These are phyloP conservation scores for Chironex yamaguchii DNA, from an alignment of 30 jellyfish, hydroid and myxozoan genomes.

Conservation along the genomic window DNA sequence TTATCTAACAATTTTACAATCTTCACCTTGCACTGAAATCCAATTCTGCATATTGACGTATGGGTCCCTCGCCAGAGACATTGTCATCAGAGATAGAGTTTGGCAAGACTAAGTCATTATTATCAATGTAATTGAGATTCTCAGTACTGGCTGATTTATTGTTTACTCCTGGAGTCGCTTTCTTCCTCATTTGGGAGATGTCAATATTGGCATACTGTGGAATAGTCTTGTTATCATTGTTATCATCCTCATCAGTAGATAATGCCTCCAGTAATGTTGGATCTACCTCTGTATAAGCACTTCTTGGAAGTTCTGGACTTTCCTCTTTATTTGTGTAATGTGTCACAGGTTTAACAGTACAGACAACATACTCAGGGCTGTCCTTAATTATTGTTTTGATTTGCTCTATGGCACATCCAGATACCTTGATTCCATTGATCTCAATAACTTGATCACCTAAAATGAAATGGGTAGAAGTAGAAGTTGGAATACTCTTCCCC, in stretches of 20 bases:
- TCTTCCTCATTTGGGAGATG: background rate
- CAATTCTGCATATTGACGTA: conserved; percentile 80
- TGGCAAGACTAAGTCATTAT: conserved; percentile 23
- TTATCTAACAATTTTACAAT: no score
- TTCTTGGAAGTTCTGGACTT: conserved; percentile 73
- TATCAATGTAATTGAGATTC: background rate
- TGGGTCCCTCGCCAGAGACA: conserved; percentile 35
- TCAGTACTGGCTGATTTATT: background rate
- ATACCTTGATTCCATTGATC: conserved; percentile 77
- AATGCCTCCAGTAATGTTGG: conserved; percentile 59
- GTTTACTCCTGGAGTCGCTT: background rate
- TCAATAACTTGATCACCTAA: conserved; percentile 90
- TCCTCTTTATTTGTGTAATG: conserved; percentile 81
- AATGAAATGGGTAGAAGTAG: background rate
- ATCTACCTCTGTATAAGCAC: conserved; percentile 89
- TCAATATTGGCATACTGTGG: conserved; percentile 45
- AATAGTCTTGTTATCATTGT: conserved; percentile 5
- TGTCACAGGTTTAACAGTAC: conserved; percentile 95
- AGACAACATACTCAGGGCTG: conserved; percentile 90
- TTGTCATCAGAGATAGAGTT: conserved; percentile 29
- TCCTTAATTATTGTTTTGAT: conserved; percentile 80
- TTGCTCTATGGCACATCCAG: conserved; percentile 85
- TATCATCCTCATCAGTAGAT: conserved; percentile 22
- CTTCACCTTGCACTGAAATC: conserved; percentile 65
- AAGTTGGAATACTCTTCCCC: no score